Conservation (phyloP, 2,113 vertebrate species). For the Anolis carolinensis region DNA sequence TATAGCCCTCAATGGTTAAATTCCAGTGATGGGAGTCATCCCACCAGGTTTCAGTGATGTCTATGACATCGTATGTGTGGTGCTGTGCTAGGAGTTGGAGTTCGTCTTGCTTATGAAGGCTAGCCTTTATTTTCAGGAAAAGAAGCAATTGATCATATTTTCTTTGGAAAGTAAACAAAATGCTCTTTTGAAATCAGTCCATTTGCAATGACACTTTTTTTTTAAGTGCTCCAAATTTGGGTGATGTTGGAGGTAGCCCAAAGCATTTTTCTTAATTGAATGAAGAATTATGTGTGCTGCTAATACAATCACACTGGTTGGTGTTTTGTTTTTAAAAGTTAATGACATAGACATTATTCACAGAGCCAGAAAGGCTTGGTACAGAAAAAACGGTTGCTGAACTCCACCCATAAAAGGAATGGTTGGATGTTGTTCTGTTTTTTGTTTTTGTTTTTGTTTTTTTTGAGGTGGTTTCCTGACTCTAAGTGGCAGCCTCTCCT, state of each 20-base stretch:
- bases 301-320: neutral
- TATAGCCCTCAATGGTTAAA: too few relatives aligned
- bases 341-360: constrained; percentile 17
- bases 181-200: neutral
- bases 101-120: too few relatives aligned
- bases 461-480: neutral
- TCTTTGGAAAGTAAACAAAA: neutral
- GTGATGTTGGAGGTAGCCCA: neutral
- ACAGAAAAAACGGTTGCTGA: constrained; percentile 3
- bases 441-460: neutral
- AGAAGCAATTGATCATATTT: neutral
- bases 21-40: too few relatives aligned
- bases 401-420: neutral
- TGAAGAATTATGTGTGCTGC: neutral
- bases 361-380: neutral
- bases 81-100: too few relatives aligned
- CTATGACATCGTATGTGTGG: too few relatives aligned
- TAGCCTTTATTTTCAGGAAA: neutral
- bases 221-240: neutral
- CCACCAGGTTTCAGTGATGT: too few relatives aligned
- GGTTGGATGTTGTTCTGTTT: rapidly evolving
- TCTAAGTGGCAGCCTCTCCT: neutral
- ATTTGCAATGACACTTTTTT: neutral
- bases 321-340: neutral
- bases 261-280: neutral